Conservation (phyloP, 2,797 vertebrate species). For the Lepilemur ruficaudatus region DNA sequence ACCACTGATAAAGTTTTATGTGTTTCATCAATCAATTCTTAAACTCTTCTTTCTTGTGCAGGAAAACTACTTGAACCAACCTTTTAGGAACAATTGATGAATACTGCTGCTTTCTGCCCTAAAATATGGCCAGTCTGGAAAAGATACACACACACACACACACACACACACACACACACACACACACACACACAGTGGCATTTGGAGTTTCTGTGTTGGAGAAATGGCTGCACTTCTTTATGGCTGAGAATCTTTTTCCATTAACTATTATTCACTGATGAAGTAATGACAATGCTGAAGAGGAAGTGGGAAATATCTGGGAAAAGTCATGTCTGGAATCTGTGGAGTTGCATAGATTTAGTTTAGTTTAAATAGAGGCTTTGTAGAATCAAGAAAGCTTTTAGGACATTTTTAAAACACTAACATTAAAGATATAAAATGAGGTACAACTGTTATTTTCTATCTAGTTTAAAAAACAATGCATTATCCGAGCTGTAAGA, state of each 20-base stretch:
- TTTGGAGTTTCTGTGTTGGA: slow-evolving; percentile 34
- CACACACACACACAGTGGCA: not conserved
- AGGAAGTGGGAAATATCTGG: not conserved
- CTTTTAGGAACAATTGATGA: slow-evolving; percentile 46
- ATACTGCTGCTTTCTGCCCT: slow-evolving; percentile 6
- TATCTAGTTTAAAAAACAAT: not conserved
- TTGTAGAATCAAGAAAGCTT: not conserved
- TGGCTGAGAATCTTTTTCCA: not conserved
- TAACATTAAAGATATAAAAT: not conserved
- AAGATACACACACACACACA: not conserved
- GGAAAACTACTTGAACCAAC: not conserved
- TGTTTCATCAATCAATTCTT: slow-evolving; percentile 28
- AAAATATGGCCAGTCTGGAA: slow-evolving; percentile 42
- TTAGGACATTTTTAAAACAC: not conserved
- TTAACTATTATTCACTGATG: not conserved
- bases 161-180: not conserved
- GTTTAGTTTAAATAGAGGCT: not conserved
- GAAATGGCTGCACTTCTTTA: slow-evolving; percentile 6
- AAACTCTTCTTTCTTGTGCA: not conserved
- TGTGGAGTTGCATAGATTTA: not conserved
- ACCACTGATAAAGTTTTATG: slow-evolving; percentile 26
- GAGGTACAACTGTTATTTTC: not conserved
- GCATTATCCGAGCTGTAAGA: not conserved
- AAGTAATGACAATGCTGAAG: not conserved
- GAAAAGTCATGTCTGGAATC: not conserved